Conservation (phyloP, 35 echinoderm and acorn worm species). For the Lytechinus variegatus region DNA sequence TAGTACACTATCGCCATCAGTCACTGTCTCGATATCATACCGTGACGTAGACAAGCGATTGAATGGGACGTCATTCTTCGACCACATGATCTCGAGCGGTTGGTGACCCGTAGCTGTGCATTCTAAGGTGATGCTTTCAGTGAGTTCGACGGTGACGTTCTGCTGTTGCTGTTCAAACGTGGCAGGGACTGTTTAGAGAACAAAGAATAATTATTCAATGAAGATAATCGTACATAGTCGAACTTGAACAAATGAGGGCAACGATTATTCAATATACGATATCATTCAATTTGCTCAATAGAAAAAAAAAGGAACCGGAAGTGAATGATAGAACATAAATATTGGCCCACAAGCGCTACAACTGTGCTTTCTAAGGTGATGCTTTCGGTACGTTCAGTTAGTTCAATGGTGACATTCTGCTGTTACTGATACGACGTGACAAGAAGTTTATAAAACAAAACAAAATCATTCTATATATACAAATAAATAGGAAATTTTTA, state of each 20-base stretch:
- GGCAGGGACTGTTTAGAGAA: constrained; percentile 75
- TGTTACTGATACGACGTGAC: constrained; percentile 75
- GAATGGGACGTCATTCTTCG: constrained; percentile 74
- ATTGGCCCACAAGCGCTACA: too few relatives aligned
- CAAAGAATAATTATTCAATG: neutral
- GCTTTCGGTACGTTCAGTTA: neutral
- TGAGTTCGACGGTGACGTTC: constrained; percentile 68
- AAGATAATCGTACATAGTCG: too few relatives aligned
- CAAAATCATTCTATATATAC: neutral
- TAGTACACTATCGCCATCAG: constrained; percentile 22
- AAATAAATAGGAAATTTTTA: too few relatives aligned
- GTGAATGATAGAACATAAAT: too few relatives aligned
- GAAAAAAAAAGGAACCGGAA: too few relatives aligned
- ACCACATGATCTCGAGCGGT: constrained; percentile 79
- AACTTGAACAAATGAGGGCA: too few relatives aligned
- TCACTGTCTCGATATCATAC: constrained; percentile 65
- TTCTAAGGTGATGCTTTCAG: constrained; percentile 50
- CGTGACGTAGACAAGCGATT: constrained; percentile 59
- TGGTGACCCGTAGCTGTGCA: constrained; percentile 76
- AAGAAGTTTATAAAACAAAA: constrained; percentile 50
- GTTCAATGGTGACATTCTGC: constrained; percentile 69
- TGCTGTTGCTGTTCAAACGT: constrained; percentile 74
- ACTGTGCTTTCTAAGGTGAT: constrained; percentile 64
- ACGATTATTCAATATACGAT: too few relatives aligned
- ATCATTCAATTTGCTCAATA: too few relatives aligned